Conservation (phyloP, 2,888 invertebrate genomes). For the Leptinotarsa juncta region DNA sequence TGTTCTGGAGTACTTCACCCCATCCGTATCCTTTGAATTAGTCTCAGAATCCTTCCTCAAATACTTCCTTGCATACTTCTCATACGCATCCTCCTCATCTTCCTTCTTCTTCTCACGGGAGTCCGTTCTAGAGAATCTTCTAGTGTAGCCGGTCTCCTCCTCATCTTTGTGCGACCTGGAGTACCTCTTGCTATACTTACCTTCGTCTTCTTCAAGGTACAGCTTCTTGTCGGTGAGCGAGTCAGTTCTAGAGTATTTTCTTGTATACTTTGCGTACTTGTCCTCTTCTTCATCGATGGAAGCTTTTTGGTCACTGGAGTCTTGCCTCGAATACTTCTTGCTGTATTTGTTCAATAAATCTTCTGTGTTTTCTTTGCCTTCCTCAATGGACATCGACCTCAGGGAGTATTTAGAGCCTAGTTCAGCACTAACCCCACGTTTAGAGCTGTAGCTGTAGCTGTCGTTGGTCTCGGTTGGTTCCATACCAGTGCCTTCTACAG, state of each 20-base stretch:
- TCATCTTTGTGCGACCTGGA: constrained; percentile 51
- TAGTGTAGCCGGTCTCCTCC: constrained; percentile 48
- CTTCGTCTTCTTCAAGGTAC: constrained; percentile 48
- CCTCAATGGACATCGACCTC: constrained; percentile 51
- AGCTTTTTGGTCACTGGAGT: constrained; percentile 49
- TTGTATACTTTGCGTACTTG: constrained; percentile 56
- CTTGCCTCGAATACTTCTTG: constrained; percentile 49
- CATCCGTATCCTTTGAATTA: constrained; percentile 22
- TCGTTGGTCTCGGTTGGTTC: constrained; percentile 51
- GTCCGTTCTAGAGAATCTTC: constrained; percentile 51
- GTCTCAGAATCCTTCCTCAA: constrained; percentile 49
- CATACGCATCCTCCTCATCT: constrained; percentile 54
- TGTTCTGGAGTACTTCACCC: constrained; percentile 39
- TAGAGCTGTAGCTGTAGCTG: constrained; percentile 48
- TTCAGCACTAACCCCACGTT: constrained; percentile 48
- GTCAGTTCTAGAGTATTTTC: constrained; percentile 56
- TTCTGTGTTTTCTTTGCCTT: constrained; percentile 52
- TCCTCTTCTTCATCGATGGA: constrained; percentile 60
- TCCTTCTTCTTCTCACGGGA: constrained; percentile 48
- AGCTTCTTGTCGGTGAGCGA: constrained; percentile 43
- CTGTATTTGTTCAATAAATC: constrained; percentile 53
- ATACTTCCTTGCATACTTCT: constrained; percentile 54
- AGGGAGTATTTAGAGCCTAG: constrained; percentile 52
- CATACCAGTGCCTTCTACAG: constrained; percentile 52
- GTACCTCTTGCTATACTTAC: constrained; percentile 50